Base-by-base conservation (phyloP, 2,113 vertebrate species). In the Boleophthalmus pectinirostris region DNA sequence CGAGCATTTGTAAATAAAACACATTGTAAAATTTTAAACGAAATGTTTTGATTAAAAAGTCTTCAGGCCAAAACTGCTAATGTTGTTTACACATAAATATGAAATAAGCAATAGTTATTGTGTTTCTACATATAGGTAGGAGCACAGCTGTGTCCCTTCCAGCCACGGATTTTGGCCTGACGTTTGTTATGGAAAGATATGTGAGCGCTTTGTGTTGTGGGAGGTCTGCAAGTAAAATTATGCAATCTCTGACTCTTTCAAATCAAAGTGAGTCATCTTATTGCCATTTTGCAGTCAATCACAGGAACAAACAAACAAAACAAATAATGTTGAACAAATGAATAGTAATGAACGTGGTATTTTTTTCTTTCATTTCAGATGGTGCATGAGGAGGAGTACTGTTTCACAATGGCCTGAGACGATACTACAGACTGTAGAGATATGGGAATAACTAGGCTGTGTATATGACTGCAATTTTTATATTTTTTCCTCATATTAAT, bases 401-500 rank as follows among this genome's bases (percentile, higher is more conserved):
- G 16, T 38, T 64, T 35, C 33, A 95, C 93, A 11, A 94, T 73
- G 23, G 63, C 24, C 21, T 0, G 11, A 94, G 94, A 81, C 94
- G 94, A 9, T 2, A 72, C 57, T 10, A 11, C 29, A 54, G 24
- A 60, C 24, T 15, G 16, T 18, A 29, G 57, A 6, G 14, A 60
- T 25, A 16, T 60, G 35, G 35, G 9, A 38, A 38, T 38, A 38
- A 8, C 35, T 38, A 4, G 35, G 5, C 35, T 2, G 35, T 7
- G 5, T 38, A 7, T 38, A 7, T 38, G 35, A 38, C 35, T 38
- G 35, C 3, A 38, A 8, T 38, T 29, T 29, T 29, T 29, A 29
- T 29, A 29, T 29, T 29, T 29, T 43, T 43, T 43, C 8, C 38
- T 43, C 38, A 43, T 43, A 43, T 43, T 43, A 10, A 43, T 43